phyloP scores from a whole-genome alignment of 2,888 invertebrate genomes.

The Trichogramma dendrolimi region DNA sequence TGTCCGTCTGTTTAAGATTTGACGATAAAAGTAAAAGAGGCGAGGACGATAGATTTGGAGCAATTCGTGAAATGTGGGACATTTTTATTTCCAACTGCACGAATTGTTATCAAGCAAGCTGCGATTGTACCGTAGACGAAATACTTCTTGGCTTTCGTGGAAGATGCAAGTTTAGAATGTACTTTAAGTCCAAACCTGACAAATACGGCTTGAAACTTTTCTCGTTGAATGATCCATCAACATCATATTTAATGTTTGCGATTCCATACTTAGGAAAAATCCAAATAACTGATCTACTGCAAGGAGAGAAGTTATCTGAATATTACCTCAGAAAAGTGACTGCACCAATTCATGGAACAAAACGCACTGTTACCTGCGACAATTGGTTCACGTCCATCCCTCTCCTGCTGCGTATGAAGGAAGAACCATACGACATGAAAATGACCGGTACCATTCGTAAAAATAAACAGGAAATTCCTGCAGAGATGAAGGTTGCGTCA shows the following conservation, averaged over 20 bases:
- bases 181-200: slow-evolving; percentile 40
- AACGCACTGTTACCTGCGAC: slow-evolving; percentile 21
- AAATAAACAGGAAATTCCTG: slow-evolving; percentile 30
- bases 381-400: slow-evolving; percentile 30
- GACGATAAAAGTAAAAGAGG: slow-evolving; percentile 22
- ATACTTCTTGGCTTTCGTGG: slow-evolving; percentile 36
- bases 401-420: slow-evolving; percentile 26
- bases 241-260: slow-evolving; percentile 36
- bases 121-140: slow-evolving; percentile 39
- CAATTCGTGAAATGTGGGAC: slow-evolving; percentile 27
- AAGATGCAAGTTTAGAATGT: slow-evolving; percentile 34
- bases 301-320: slow-evolving; percentile 13
- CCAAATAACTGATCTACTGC: neutral
- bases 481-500: slow-evolving; percentile 28
- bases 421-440: slow-evolving; percentile 21
- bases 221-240: slow-evolving; percentile 41
- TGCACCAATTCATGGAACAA: slow-evolving; percentile 16
- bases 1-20: slow-evolving; percentile 25
- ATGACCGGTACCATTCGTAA: slow-evolving; percentile 32
- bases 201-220: slow-evolving; percentile 45
- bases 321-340: slow-evolving; percentile 18
- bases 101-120: slow-evolving; percentile 27
- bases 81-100: slow-evolving; percentile 23
- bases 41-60: slow-evolving; percentile 26
- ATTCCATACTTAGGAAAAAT: slow-evolving; percentile 15